Percentiles rank a stretch among this genome's conserved stretches.
phyloP scores from a whole-genome alignment of 2,888 invertebrate species.

The Stegophylla sp. region DNA sequence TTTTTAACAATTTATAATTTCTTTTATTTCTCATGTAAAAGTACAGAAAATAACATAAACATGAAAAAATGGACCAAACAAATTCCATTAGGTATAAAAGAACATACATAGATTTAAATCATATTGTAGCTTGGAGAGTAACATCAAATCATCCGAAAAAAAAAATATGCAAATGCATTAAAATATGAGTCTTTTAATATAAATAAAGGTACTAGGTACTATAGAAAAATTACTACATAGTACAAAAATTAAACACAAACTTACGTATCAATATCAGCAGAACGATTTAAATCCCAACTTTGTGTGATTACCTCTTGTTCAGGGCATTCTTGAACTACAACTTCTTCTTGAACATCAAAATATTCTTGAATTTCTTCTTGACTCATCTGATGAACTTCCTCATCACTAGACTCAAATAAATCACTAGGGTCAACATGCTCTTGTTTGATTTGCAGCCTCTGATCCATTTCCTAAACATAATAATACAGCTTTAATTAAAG shows the following conservation, averaged over 20 bases:
- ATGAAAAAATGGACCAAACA: too few relatives aligned
- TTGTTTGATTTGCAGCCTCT: conserved; percentile 7
- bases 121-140: not conserved
- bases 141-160: not conserved
- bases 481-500: not conserved
- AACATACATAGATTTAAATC: too few relatives aligned
- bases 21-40: too few relatives aligned
- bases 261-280: conserved; percentile 33
- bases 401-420: conserved; percentile 48
- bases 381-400: conserved; percentile 30
- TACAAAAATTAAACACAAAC: not conserved
- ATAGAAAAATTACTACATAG: not conserved
- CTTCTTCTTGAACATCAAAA: conserved; percentile 66
- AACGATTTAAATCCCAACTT: conserved; percentile 71
- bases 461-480: conserved; percentile 22
- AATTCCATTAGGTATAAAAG: too few relatives aligned
- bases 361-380: conserved; percentile 60
- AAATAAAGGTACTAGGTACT: not conserved
- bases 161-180: not conserved
- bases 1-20: too few relatives aligned
- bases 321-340: conserved; percentile 67
- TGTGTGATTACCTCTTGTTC: conserved; percentile 80
- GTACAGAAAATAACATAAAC: too few relatives aligned
- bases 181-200: too few relatives aligned
- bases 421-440: not conserved